phyloP scores from a whole-genome alignment of 2,797 vertebrate species.

The Psittacula derbiana region DNA sequence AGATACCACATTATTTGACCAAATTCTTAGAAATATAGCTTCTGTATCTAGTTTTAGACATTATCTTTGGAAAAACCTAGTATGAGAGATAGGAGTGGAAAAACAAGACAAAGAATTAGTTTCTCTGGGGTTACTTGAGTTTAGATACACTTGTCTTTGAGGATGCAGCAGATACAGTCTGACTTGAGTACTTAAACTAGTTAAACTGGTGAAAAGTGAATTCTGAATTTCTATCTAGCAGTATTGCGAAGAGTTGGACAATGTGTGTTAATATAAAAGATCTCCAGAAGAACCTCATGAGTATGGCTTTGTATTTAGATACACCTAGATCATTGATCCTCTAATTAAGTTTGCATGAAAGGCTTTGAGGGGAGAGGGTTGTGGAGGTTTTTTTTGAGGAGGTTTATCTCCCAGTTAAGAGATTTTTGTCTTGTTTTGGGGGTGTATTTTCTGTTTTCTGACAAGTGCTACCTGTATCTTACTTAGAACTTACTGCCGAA shows the following conservation, averaged over 20 bases:
- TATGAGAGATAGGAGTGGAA: neutral
- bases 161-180: neutral
- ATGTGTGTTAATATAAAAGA: neutral
- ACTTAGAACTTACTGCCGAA: neutral
- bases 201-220: neutral
- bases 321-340: neutral
- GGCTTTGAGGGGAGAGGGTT: neutral
- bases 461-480: neutral
- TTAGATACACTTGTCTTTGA: neutral
- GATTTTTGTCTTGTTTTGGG: neutral
- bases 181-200: neutral
- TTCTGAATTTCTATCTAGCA: neutral
- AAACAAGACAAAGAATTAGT: neutral
- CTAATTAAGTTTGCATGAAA: neutral
- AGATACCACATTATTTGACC: neutral
- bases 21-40: neutral
- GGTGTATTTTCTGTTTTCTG: neutral
- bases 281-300: neutral
- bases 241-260: neutral
- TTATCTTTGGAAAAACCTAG: neutral
- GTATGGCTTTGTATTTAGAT: neutral
- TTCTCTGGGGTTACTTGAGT: neutral
- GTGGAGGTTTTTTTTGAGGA: neutral
- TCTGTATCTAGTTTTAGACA: neutral
- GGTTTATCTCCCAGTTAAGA: neutral